Conservation (phyloP, 2,113 vertebrate species). For the Paratilapia polleni region DNA sequence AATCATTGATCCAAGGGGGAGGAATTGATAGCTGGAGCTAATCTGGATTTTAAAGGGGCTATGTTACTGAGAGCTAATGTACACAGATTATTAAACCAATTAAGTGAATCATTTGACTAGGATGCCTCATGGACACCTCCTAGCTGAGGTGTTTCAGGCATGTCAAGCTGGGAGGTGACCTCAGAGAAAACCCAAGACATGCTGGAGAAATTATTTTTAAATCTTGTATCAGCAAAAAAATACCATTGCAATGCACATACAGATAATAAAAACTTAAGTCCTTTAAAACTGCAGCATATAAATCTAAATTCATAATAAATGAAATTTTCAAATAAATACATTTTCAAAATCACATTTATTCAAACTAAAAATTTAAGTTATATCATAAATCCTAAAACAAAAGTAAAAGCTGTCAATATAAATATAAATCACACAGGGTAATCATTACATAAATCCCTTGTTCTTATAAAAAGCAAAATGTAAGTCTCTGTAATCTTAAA, state of each 20-base stretch:
- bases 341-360: background rate
- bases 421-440: background rate
- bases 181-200: too few species aligned
- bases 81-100: too few species aligned
- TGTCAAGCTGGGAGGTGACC: too few species aligned
- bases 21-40: too few species aligned
- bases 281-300: fast-evolving
- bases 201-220: background rate
- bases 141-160: too few species aligned
- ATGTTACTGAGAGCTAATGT: too few species aligned
- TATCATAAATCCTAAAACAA: fast-evolving
- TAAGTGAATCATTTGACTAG: too few species aligned
- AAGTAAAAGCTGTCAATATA: background rate
- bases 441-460: background rate
- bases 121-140: too few species aligned
- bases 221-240: background rate
- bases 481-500: background rate
- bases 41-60: too few species aligned
- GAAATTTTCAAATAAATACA: background rate
- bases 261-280: background rate
- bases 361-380: background rate
- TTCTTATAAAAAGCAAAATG: background rate
- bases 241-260: background rate
- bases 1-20: too few species aligned
- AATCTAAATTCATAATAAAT: background rate